Evolutionary conservation across 2,888 invertebrate genomes (phyloP).

Genomic region (Archips crataeganus): DNA sequence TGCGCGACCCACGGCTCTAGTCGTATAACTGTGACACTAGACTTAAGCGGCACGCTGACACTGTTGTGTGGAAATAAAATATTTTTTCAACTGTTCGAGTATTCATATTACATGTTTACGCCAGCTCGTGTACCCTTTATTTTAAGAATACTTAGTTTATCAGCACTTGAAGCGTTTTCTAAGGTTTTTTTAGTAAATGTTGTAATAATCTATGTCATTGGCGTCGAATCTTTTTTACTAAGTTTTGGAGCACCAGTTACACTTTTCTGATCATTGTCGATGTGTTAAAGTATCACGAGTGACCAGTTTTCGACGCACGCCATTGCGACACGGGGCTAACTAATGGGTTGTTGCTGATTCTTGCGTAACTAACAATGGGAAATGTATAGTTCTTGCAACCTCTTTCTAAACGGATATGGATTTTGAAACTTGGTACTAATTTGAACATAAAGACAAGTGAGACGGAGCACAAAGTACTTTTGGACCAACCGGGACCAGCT

Average conservation of each 20-base stretch:
- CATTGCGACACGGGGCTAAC: constrained; percentile 29
- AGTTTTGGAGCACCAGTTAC: constrained; percentile 12
- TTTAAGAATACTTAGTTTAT: constrained; percentile 46
- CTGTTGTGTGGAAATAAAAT: constrained; percentile 78
- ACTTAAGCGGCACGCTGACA: constrained; percentile 61
- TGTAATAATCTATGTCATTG: not conserved
- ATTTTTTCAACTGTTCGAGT: constrained; percentile 76
- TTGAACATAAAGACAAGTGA: not conserved
- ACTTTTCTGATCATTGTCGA: not conserved
- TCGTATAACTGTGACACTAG: constrained; percentile 68
- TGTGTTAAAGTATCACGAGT: constrained; percentile 12
- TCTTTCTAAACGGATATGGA: constrained; percentile 41
- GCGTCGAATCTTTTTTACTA: not conserved
- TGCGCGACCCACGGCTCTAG: constrained; percentile 33
- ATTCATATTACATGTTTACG: constrained; percentile 74
- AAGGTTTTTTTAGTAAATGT: constrained; percentile 12
- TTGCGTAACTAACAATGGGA: constrained; percentile 37
- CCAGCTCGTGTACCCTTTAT: constrained; percentile 69
- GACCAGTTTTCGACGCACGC: constrained; percentile 32
- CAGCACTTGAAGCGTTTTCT: not conserved
- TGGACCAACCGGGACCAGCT: not conserved
- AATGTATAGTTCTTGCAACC: constrained; percentile 48
- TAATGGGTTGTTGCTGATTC: constrained; percentile 18
- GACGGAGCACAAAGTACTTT: not conserved
- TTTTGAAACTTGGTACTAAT: not conserved